Evolutionary conservation across 2,797 vertebrate genomes (phyloP), one percentile per base, ranked within the genome.

Genomic region (Halcyon badia): DNA sequence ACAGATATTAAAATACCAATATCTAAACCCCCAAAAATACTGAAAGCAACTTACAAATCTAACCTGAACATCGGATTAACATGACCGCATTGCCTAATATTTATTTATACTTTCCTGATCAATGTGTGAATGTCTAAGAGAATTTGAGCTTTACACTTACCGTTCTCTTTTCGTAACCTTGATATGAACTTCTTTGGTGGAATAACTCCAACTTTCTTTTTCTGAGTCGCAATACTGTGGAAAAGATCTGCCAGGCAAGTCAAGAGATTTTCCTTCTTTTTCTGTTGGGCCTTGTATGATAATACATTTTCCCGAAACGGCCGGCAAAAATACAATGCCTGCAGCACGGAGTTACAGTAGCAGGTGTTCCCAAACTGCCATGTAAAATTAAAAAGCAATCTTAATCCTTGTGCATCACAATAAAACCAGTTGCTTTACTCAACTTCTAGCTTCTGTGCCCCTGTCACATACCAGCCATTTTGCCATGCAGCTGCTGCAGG

Each of bases 161-260:
- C 99, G 0, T 99, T 99, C 97, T 99, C 99, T 87, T 99, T 99
- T 48, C 99, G 98, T 82, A 99, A 98, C 51, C 99, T 98, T 2
- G 99, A 99, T 97, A 99, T 99, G 98, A 99, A 99, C 98, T 99
- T 99, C 98, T 99, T 99, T 90, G 99, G 99, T 18, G 99, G 99
- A 98, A 99, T 99, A 97, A 99, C 99, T 73, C 99, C 99, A 72
- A 99, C 99, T 97, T 99, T 99, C 97, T 99, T 99, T 98, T 99
- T 99, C 98, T 99, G 99, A 2, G 99, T 99, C 96, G 99, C 98
- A 21, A 99, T 99, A 98, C 99, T 99, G 98, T 99, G 99, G 98
- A 99, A 99, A 94, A 99, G 99, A 98, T 99, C 99, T 3, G 99
- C 99, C 98, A 99, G 98, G 94, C 99, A 99, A 3, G 99, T 99